Evolutionary conservation across 2,113 vertebrate genomes (phyloP), one percentile per base, ranked within the genome.

Genomic region (Callorhinus ursinus): DNA sequence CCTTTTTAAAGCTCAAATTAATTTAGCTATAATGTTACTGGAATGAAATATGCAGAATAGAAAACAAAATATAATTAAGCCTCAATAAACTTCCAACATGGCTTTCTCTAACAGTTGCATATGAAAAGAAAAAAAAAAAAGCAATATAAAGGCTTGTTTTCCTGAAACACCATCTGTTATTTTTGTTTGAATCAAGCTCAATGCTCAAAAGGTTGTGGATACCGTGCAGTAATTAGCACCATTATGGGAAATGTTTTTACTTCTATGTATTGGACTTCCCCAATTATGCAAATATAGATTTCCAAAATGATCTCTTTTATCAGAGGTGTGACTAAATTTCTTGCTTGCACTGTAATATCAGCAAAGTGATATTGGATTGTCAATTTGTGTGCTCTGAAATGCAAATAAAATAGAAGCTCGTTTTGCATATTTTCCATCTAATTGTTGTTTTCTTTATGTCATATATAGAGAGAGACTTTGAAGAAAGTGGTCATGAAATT

Each of bases 131-230:
- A 81, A 57, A 49, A 51, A 61, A 24, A 42, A 74, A 33, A 61
- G 39, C 81, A 57, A 77, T 74, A 46, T 72, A 26, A 31, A 94
- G 6, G 22, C n/a, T 96, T 95, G 71, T 97, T 98, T 92, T 95
- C 82, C 91, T 95, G 22, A 80, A 92, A 95, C 46, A 95, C 46
- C 57, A 96, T 98, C 97, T 90, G 53, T 77, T 98, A 96, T 80
- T 96, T 59, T 95, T 97, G 14, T 93, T 93, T 98, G 46, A 97
- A 18, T 55, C 94, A 98, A 97, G 42, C 19, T 93, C 0, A 57
- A 12, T 95, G 63, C 63, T 87, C 18, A 81, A 61, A 94, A 92
- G 85, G 61, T 97, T 80, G 51, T 95, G 0, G 18, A 79, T 80
- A 55, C 59, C 88, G 4, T 94, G 67, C 12, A 94, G 88, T n/a